Evolutionary conservation across 2,113 vertebrate species (phyloP).

Genomic region (Leptocoma aspasia): DNA sequence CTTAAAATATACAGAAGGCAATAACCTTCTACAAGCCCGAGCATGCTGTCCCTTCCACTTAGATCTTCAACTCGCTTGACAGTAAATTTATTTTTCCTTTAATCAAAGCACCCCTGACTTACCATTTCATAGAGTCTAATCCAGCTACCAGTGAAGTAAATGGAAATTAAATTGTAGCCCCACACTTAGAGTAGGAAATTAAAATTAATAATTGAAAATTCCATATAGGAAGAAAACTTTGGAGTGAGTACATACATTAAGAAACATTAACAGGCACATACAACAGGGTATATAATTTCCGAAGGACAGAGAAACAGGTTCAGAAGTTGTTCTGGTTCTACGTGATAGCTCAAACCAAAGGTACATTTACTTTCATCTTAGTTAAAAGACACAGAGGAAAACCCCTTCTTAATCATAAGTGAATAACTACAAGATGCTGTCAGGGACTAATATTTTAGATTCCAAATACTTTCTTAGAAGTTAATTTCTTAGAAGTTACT

Average conservation of each 20-base stretch:
- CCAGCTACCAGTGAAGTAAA: neutral
- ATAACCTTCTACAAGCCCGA: neutral
- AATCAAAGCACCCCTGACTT: neutral
- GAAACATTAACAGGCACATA: neutral
- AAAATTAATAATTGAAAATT: neutral
- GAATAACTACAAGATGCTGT: constrained; percentile 14
- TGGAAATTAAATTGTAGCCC: neutral
- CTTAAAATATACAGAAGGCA: neutral
- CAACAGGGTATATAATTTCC: neutral
- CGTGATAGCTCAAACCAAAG: neutral
- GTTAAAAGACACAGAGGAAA: constrained; percentile 54
- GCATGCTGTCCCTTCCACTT: neutral
- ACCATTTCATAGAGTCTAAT: neutral
- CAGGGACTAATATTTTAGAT: constrained; percentile 16
- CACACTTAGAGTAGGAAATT: neutral
- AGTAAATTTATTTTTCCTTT: neutral
- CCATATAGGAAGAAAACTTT: neutral
- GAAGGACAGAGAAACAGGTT: neutral
- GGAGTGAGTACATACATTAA: neutral
- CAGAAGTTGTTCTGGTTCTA: neutral
- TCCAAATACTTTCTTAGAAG: neutral
- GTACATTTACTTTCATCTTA: constrained; percentile 40
- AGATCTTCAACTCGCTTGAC: neutral
- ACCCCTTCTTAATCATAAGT: constrained; percentile 15
- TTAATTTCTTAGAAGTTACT: neutral